These are phyloP conservation scores for Cyclopterus lumpus DNA, from an alignment of 2,797 vertebrate genomes.

Conservation along the genomic window DNA sequence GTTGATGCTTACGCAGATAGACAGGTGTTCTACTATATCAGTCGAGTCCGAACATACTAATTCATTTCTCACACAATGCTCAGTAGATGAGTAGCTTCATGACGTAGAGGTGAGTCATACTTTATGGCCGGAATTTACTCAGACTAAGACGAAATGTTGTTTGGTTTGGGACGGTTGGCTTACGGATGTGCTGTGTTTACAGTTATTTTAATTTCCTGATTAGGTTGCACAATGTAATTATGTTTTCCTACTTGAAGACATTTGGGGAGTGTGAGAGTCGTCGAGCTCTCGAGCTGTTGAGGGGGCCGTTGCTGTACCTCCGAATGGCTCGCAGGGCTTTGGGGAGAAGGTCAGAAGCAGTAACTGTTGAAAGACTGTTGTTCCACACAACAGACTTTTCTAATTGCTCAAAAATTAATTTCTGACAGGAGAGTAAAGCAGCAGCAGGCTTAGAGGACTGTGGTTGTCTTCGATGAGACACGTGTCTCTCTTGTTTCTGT, in stretches of 20 bases:
- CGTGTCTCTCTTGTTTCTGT: constrained; percentile 49
- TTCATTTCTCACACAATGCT: constrained; percentile 7
- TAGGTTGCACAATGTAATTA: constrained; percentile 43
- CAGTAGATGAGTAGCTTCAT: constrained; percentile 11
- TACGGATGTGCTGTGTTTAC: constrained; percentile 45
- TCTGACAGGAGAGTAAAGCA: constrained; percentile 49
- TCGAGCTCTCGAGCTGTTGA: constrained; percentile 37
- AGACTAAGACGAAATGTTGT: not conserved
- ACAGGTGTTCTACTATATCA: not conserved
- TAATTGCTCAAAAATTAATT: constrained; percentile 78
- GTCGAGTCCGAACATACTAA: not conserved
- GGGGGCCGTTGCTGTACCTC: constrained; percentile 39
- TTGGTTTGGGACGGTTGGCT: constrained; percentile 11
- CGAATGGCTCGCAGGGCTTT: constrained; percentile 64
- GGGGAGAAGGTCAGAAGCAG: constrained; percentile 72
- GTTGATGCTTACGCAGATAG: not conserved
- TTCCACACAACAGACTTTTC: constrained; percentile 79
- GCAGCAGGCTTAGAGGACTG: constrained; percentile 38
- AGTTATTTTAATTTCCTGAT: constrained; percentile 51
- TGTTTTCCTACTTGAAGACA: constrained; percentile 39
- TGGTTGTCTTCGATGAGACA: constrained; percentile 52
- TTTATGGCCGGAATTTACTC: not conserved
- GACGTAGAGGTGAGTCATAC: constrained; percentile 34
- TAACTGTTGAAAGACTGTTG: constrained; percentile 67
- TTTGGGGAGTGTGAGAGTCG: constrained; percentile 38